Conservation (phyloP, 2,888 invertebrate species). For the Drosophila siamana region DNA sequence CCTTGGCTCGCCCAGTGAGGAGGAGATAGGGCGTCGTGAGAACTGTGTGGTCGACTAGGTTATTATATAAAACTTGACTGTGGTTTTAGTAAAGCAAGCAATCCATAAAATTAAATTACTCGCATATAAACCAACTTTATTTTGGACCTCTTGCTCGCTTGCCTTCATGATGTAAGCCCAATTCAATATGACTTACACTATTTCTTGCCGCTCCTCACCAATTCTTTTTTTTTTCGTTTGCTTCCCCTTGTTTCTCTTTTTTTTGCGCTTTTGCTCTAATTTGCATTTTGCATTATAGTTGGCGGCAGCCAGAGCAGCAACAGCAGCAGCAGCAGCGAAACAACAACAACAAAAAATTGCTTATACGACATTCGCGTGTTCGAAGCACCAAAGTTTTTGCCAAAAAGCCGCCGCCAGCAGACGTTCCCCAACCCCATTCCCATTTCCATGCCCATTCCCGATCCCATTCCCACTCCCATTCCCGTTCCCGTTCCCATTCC, state of each 20-base stretch:
- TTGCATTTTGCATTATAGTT: conserved; percentile 72
- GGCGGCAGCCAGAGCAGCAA: conserved; percentile 26
- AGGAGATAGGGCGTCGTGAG: conserved; percentile 43
- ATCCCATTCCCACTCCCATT: neutral
- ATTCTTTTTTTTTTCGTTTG: conserved; percentile 21
- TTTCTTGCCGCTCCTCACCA: conserved; percentile 6
- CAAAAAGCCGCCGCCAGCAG: conserved; percentile 61
- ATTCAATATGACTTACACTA: conserved; percentile 47
- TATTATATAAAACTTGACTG: conserved; percentile 28
- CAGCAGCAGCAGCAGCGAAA: too few relatives aligned
- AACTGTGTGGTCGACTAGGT: conserved; percentile 22
- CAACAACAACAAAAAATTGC: conserved; percentile 55
- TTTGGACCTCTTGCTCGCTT: conserved; percentile 19
- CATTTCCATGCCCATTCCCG: conserved; percentile 1
- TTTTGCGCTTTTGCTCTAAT: conserved; percentile 50
- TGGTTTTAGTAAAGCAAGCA: conserved; percentile 9
- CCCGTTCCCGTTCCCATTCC: neutral
- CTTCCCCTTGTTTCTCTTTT: conserved; percentile 20
- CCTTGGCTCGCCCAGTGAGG: neutral
- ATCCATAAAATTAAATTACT: conserved; percentile 25
- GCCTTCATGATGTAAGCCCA: conserved; percentile 56
- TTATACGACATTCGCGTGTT: conserved; percentile 78
- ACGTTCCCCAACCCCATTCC: conserved; percentile 38
- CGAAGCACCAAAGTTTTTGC: conserved; percentile 47
- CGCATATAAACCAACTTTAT: conserved; percentile 25